These are phyloP conservation scores for Laticauda colubrina DNA, from an alignment of 2,113 vertebrate genomes.

Conservation along the genomic window DNA sequence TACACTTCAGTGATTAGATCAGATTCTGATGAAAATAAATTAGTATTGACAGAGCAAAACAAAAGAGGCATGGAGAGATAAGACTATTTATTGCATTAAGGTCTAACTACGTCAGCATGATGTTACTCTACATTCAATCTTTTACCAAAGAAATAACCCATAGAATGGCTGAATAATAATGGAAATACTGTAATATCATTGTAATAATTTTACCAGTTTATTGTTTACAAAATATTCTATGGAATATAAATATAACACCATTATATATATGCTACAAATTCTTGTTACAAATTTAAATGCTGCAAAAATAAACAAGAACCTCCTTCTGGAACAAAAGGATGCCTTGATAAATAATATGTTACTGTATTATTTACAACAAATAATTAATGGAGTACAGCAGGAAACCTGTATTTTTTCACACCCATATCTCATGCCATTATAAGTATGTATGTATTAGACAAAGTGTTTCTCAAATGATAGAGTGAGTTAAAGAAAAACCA, in stretches of 20 bases:
- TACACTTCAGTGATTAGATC: not conserved
- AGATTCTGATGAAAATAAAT: not conserved
- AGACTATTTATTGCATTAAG: not conserved
- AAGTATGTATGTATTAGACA: not conserved
- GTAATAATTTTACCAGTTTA: not conserved
- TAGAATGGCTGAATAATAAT: not conserved
- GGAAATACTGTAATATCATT: slow-evolving; percentile 2
- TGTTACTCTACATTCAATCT: not conserved
- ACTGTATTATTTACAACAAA: not conserved
- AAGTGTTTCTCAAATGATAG: not conserved
- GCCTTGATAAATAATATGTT: not conserved
- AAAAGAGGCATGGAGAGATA: not conserved
- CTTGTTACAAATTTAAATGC: not conserved
- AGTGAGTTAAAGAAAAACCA: not conserved
- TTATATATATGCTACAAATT: not conserved
- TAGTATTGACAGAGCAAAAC: not conserved
- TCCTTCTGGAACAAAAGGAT: not conserved
- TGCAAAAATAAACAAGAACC: not conserved
- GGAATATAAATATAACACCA: not conserved
- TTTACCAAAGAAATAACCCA: not conserved
- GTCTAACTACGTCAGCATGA: not conserved
- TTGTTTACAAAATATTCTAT: not conserved
- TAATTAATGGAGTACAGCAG: not conserved
- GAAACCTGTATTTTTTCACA: not conserved
- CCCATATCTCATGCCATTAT: not conserved